Percentiles rank a stretch among this genome's conserved stretches.
Evolutionary conservation across 92 coral and sea anemone genomes (phyloP).

Genomic region (Zoanthus sociatus): DNA sequence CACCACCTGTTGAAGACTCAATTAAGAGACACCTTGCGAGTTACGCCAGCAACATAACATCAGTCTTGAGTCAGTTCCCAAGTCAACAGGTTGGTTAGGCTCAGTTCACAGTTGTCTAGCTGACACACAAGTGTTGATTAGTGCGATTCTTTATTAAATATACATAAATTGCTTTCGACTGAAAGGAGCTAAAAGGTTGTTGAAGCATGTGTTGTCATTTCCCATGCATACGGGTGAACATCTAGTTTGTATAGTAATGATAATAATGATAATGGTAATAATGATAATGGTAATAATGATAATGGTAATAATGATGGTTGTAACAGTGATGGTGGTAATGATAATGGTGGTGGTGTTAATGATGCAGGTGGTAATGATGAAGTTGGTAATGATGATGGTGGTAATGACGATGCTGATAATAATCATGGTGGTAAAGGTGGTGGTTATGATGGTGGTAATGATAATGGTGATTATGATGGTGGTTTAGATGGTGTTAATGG

Average conservation of each 20-base stretch:
- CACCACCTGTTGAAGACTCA: constrained; percentile 81
- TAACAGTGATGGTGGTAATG: neutral
- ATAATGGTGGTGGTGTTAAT: neutral
- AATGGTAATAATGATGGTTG: neutral
- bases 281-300: neutral
- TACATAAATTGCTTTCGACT: no score
- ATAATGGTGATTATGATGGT: neutral
- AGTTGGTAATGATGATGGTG: neutral
- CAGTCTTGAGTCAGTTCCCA: constrained; percentile 95
- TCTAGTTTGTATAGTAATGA: neutral
- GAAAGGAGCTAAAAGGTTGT: no score
- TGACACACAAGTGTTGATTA: neutral
- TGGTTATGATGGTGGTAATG: neutral
- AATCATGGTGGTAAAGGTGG: neutral
- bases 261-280: neutral
- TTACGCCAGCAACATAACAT: constrained; percentile 95
- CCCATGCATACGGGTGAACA: no score
- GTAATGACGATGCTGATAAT: neutral
- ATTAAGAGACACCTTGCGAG: constrained; percentile 86
- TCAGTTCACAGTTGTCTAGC: neutral
- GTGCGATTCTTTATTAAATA: no score
- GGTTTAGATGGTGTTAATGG: neutral
- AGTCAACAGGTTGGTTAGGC: constrained; percentile 84
- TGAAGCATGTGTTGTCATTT: no score
- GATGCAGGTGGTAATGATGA: neutral